Percentiles rank a stretch among this genome's conserved stretches.
phyloP scores from a whole-genome alignment of 2,113 vertebrate genomes.

The Tychaedon coryphoeus region DNA sequence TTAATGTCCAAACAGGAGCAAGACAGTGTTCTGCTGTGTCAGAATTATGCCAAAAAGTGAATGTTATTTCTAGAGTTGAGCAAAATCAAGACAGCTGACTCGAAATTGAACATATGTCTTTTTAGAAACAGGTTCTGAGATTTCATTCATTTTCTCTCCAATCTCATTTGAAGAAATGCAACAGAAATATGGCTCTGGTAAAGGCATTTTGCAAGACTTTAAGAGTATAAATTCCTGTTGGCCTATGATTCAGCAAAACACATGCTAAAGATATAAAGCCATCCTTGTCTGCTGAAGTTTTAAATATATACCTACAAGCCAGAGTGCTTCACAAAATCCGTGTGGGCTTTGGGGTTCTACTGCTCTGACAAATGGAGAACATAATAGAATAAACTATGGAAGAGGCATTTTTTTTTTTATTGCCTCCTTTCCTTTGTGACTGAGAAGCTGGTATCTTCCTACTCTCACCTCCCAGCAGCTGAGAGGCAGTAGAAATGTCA shows the following conservation, averaged over 20 bases:
- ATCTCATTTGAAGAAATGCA: background rate
- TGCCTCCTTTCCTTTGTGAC: background rate
- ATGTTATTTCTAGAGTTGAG: background rate
- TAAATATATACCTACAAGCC: rapidly evolving
- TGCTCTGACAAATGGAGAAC: background rate
- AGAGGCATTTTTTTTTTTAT: background rate
- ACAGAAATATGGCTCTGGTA: background rate
- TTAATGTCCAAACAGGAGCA: background rate
- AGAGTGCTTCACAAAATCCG: background rate
- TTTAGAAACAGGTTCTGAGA: background rate
- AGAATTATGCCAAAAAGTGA: background rate
- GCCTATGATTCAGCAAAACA: background rate
- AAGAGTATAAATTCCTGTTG: background rate
- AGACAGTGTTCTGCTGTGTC: background rate
- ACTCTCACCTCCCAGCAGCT: background rate
- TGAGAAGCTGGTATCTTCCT: background rate
- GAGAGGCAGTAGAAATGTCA: background rate
- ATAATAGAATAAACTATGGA: background rate
- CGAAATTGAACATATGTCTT: background rate
- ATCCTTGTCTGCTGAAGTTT: background rate
- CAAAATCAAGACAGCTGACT: background rate
- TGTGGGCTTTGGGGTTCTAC: background rate
- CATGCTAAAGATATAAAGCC: background rate
- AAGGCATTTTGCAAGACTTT: background rate
- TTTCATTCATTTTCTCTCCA: background rate